These are phyloP conservation scores for Cossypha niveicapilla DNA, from an alignment of 2,797 vertebrate genomes.

Conservation along the genomic window DNA sequence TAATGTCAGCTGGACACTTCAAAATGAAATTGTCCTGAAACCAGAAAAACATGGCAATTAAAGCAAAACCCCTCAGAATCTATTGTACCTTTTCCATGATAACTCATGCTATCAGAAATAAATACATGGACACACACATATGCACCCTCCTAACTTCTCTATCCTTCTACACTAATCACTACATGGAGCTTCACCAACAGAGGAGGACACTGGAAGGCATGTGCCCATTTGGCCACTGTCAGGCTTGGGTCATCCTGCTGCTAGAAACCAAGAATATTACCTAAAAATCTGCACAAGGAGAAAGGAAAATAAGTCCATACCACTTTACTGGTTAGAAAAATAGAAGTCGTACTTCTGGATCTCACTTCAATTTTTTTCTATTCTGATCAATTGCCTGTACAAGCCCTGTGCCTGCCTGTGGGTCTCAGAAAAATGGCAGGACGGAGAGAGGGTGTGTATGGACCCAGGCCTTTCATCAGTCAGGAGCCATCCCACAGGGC, in stretches of 20 bases:
- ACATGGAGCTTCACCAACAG: neutral
- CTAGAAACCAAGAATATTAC: neutral
- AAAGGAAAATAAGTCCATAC: neutral
- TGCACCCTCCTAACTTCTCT: neutral
- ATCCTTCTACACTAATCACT: neutral
- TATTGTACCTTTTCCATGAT: neutral
- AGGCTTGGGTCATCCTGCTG: neutral
- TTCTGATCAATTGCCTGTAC: neutral
- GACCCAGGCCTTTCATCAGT: neutral
- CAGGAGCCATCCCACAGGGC: fast-evolving
- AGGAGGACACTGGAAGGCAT: neutral
- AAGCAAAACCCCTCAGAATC: neutral
- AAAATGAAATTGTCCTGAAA: neutral
- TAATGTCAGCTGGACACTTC: neutral
- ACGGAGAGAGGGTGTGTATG: neutral
- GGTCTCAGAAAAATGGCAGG: fast-evolving
- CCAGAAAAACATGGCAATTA: neutral
- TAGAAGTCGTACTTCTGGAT: neutral
- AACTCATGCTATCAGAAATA: neutral
- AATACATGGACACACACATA: neutral
- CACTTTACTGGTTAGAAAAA: neutral
- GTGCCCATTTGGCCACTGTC: fast-evolving
- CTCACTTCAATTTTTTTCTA: neutral
- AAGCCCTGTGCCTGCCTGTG: neutral
- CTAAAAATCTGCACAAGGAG: neutral